These are phyloP conservation scores for Lithobates sylvaticus DNA, from an alignment of 2,797 vertebrate genomes.

Conservation along the genomic window DNA sequence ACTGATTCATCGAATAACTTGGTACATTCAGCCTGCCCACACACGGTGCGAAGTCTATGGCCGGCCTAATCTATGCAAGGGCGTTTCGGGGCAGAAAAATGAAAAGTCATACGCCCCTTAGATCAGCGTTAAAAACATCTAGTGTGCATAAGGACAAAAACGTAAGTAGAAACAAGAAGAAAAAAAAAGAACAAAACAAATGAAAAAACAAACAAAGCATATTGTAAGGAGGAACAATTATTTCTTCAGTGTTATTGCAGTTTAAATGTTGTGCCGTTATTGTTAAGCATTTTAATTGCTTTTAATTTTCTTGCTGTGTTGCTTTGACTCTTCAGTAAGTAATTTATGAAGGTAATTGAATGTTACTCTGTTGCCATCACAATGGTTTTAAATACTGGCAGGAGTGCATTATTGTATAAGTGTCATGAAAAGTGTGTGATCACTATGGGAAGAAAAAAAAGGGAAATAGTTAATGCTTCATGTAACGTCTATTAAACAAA, in stretches of 20 bases:
- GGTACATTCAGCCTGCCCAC: no score
- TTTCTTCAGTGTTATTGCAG: conserved; percentile 3
- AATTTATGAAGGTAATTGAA: conserved; percentile 10
- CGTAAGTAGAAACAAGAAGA: no score
- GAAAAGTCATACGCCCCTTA: no score
- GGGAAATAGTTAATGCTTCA: not conserved
- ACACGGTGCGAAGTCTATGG: no score
- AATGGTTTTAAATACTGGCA: conserved; percentile 12
- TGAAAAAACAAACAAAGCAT: not conserved
- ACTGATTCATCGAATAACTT: no score
- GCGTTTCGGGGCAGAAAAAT: no score
- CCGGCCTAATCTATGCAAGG: no score
- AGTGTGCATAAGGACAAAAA: no score
- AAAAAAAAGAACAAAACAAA: no score
- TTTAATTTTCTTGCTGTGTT: conserved; percentile 17
- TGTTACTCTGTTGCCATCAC: not conserved
- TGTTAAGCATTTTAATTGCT: conserved; percentile 31
- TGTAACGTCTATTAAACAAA: not conserved
- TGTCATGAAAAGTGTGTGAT: not conserved
- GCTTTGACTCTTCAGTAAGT: conserved; percentile 35
- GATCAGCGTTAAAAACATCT: no score
- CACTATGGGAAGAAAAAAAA: conserved; percentile 6
- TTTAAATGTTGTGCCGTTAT: conserved; percentile 21
- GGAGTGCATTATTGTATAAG: not conserved
- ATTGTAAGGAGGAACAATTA: conserved; percentile 7